Conservation (phyloP, 2,797 vertebrate species). For the Gymnoscopelus microlampas region DNA sequence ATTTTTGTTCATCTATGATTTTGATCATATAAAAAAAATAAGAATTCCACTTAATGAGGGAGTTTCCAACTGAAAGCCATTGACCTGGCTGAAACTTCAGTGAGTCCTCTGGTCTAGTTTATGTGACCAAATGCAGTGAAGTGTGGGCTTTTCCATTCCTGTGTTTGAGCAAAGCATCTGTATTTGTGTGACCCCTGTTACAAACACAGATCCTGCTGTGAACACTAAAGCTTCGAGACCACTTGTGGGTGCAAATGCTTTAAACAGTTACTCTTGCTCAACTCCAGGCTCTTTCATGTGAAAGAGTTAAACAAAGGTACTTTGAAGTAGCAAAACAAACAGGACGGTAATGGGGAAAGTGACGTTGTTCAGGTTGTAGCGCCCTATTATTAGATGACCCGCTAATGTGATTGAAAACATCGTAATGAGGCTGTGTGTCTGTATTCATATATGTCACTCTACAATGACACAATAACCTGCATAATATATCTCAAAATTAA, state of each 20-base stretch:
- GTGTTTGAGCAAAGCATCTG: slow-evolving; percentile 50
- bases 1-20: slow-evolving; percentile 32
- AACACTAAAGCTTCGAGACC: slow-evolving; percentile 24
- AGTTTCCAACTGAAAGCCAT: slow-evolving; percentile 51
- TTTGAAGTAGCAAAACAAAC: no score
- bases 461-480: no score
- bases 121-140: slow-evolving; percentile 59
- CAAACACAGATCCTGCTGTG: slow-evolving; percentile 39
- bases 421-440: no score
- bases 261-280: neutral
- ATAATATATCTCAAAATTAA: no score
- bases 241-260: neutral
- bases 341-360: no score
- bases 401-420: no score
- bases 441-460: no score
- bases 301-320: neutral
- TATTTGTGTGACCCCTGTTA: slow-evolving; percentile 42
- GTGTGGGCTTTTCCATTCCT: slow-evolving; percentile 48
- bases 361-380: no score
- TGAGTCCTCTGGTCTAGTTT: slow-evolving; percentile 43
- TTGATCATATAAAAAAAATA: slow-evolving; percentile 20
- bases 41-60: slow-evolving; percentile 48
- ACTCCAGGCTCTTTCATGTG: neutral
- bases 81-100: slow-evolving; percentile 53
- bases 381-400: no score